Conservation (phyloP, 1,140 invertebrate genomes). For the Trachymyrmex septentrionalis region DNA sequence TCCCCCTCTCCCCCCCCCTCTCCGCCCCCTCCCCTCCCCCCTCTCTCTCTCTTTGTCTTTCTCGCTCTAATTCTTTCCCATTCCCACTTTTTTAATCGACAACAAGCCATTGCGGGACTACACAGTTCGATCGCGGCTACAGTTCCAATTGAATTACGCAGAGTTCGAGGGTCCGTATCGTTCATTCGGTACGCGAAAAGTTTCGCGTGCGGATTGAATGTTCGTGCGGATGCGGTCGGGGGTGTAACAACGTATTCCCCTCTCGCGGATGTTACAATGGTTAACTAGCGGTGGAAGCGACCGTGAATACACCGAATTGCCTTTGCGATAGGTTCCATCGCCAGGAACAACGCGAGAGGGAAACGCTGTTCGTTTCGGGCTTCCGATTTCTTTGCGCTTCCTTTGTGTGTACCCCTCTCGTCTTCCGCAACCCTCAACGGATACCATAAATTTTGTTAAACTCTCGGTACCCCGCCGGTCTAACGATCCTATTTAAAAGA, state of each 20-base stretch:
- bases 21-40: background rate
- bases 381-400: slow-evolving; percentile 53
- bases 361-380: slow-evolving; percentile 56
- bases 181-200: slow-evolving; percentile 55
- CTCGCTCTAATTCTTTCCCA: too few species aligned
- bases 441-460: slow-evolving; percentile 49
- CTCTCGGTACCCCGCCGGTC: slow-evolving; percentile 21
- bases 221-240: slow-evolving; percentile 34
- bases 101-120: slow-evolving; percentile 50
- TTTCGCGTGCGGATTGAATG: slow-evolving; percentile 64
- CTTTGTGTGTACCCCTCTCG: slow-evolving; percentile 21
- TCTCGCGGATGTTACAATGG: slow-evolving; percentile 58
- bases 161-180: slow-evolving; percentile 47
- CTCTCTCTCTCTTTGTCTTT: too few species aligned
- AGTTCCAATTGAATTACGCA: slow-evolving; percentile 73
- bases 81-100: slow-evolving; percentile 42
- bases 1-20: background rate
- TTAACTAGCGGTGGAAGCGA: slow-evolving; percentile 69
- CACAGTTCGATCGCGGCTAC: slow-evolving; percentile 61
- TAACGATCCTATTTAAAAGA: slow-evolving; percentile 40
- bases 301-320: slow-evolving; percentile 68
- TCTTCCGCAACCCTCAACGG: slow-evolving; percentile 41
- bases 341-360: slow-evolving; percentile 23
- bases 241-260: slow-evolving; percentile 56
- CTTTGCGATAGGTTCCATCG: slow-evolving; percentile 57